Percentiles rank a stretch among this genome's conserved stretches.
Evolutionary conservation across 2,113 vertebrate species (phyloP).

Genomic region (Rhinogobius similis): DNA sequence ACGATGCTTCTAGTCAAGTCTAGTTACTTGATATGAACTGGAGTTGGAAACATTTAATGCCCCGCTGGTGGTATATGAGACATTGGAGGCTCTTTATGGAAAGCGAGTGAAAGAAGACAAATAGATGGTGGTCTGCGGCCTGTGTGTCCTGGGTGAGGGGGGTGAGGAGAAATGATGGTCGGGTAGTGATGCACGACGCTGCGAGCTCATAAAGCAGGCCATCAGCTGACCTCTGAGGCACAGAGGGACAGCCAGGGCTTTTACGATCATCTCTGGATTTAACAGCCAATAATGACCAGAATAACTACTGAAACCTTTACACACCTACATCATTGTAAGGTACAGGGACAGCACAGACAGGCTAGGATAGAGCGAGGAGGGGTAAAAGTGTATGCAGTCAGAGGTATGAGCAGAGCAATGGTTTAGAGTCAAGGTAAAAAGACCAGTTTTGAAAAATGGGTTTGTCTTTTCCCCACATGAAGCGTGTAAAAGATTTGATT

Average conservation of each 20-base stretch:
- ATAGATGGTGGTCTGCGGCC: slow-evolving; percentile 83
- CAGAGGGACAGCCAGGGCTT: slow-evolving; percentile 80
- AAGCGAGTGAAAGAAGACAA: slow-evolving; percentile 82
- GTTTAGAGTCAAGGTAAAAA: slow-evolving; percentile 72
- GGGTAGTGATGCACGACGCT: slow-evolving; percentile 82
- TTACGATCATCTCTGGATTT: slow-evolving; percentile 86
- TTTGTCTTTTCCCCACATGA: slow-evolving; percentile 71
- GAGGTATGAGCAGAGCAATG: slow-evolving; percentile 74
- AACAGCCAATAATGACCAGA: slow-evolving; percentile 83
- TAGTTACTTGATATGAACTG: slow-evolving; percentile 91
- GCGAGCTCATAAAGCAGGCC: slow-evolving; percentile 88
- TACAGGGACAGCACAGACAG: slow-evolving; percentile 55
- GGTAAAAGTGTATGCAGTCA: slow-evolving; percentile 75
- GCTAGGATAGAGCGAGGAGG: slow-evolving; percentile 37
- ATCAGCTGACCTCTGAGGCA: slow-evolving; percentile 86
- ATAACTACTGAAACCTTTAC: slow-evolving; percentile 82
- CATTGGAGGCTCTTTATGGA: slow-evolving; percentile 82
- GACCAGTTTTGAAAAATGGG: slow-evolving; percentile 63
- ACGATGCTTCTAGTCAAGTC: slow-evolving; percentile 87
- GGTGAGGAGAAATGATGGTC: slow-evolving; percentile 51
- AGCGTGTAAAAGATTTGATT: too few species aligned
- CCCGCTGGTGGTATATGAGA: slow-evolving; percentile 79
- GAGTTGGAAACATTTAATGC: slow-evolving; percentile 93
- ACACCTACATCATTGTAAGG: slow-evolving; percentile 59
- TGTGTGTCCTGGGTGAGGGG: slow-evolving; percentile 73